phyloP scores from a whole-genome alignment of 2,888 invertebrate genomes.

The Molanna angustata region DNA sequence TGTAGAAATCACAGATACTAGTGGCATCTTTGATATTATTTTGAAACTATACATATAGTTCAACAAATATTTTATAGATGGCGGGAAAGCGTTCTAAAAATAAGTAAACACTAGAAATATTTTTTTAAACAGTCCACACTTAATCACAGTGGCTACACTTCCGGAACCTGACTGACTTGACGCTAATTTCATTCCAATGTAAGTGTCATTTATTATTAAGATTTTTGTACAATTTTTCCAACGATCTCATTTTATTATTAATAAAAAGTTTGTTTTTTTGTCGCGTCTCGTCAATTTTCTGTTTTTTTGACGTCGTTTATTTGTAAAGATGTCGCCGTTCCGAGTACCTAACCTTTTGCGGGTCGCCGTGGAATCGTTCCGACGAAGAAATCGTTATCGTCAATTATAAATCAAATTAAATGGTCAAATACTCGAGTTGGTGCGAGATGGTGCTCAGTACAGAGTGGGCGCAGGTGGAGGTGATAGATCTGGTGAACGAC shows the following conservation, averaged over 20 bases:
- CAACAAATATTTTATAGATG: too few species aligned
- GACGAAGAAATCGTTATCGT: slow-evolving; percentile 6
- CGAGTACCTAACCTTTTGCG: slow-evolving; percentile 23
- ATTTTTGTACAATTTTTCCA: slow-evolving; percentile 22
- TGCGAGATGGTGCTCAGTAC: slow-evolving; percentile 83
- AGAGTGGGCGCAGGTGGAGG: slow-evolving; percentile 99
- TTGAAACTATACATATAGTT: too few species aligned
- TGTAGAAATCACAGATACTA: too few species aligned
- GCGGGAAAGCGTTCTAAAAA: too few species aligned
- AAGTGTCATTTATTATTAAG: slow-evolving; percentile 49
- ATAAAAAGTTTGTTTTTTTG: slow-evolving; percentile 11
- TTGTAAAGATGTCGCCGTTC: slow-evolving; percentile 4
- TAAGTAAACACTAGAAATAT: too few species aligned
- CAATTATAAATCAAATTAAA: slow-evolving; percentile 34
- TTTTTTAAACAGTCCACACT: too few species aligned
- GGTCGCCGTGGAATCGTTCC: slow-evolving; percentile 4
- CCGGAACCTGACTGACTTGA: slow-evolving; percentile 6
- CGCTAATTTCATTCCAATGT: slow-evolving; percentile 47
- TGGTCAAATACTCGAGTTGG: slow-evolving; percentile 44
- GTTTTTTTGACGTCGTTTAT: slow-evolving; percentile 2
- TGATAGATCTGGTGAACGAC: slow-evolving; percentile 96
- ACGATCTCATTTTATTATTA: slow-evolving; percentile 9
- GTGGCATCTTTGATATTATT: too few species aligned
- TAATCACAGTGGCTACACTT: neutral
- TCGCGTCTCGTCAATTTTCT: neutral